Base-by-base conservation (phyloP, 1,140 invertebrate species). In the Euwallacea similis region DNA sequence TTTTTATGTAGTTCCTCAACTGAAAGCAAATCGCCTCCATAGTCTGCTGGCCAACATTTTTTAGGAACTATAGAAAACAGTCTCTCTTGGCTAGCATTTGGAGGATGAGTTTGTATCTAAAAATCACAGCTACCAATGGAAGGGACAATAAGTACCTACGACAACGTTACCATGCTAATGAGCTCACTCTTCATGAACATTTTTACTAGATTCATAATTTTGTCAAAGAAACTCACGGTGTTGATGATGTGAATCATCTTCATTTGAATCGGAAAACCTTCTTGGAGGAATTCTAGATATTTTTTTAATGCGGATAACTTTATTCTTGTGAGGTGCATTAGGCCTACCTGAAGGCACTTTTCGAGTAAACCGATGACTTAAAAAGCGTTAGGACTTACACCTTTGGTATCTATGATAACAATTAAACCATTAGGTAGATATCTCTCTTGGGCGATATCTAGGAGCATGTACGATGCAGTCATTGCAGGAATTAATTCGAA, bases 121-220 rank as follows among this genome's bases (percentile, higher is more conserved):
- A 64, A 64, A 63, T 54, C 15, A 2, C 47, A 66, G 41, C 33
- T 41, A 42, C 4, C 43, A 11, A 10, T 42, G 9, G 16, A 61
- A 61, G 2, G 8, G 55, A 3, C 16, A 42, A 33, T 9, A 15
- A 8, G 0, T 6, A 16, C 13, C 15, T 42, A 16, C 42, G 13
- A 16, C 8, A 10, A 10, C 6, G 82, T 83, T 80, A 89, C 89
- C 81, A 88, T 82, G 59, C 88, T 83, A 62, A 86, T 84, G 55
- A 90, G 80, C 76, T 89, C 88, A 60, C 82, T 84, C 56, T 88
- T 88, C 83, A 90, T 87, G 74, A 90, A 88, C 0, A 88, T 87
- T 70, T 82, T 87, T 16, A 89, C 79, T 10, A 91, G 79, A 15
- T 85, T 74, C 61, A 91, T 74, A 47, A 89, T 73, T 79, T 88